These are phyloP conservation scores for Lomographa bimaculata DNA, from an alignment of 2,888 invertebrate genomes.

Conservation along the genomic window DNA sequence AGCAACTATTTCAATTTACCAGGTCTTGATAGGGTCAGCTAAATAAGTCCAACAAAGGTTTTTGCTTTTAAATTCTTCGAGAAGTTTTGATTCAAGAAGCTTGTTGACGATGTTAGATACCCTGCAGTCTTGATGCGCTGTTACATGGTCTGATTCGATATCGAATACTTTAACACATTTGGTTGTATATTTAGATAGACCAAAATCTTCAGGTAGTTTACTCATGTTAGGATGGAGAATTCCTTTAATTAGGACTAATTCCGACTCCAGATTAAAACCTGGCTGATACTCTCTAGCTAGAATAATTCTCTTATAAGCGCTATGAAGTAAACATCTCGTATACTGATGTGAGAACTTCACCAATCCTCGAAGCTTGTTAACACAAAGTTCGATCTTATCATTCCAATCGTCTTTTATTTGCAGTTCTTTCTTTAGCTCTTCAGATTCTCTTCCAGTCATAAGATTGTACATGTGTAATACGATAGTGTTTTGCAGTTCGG, in stretches of 20 bases:
- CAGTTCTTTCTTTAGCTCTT: constrained; percentile 36
- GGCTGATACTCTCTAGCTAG: constrained; percentile 41
- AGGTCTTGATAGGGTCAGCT: constrained; percentile 19
- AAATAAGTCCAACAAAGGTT: constrained; percentile 37
- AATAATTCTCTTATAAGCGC: constrained; percentile 42
- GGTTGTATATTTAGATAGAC: constrained; percentile 41
- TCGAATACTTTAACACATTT: constrained; percentile 39
- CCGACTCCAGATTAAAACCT: constrained; percentile 39
- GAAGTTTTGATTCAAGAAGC: constrained; percentile 35
- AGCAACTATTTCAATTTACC: constrained; percentile 10
- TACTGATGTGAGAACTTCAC: constrained; percentile 43
- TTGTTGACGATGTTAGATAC: constrained; percentile 46
- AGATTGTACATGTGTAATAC: constrained; percentile 44
- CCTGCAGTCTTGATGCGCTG: constrained; percentile 37
- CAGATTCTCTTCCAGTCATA: constrained; percentile 37
- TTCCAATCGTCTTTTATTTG: constrained; percentile 36
- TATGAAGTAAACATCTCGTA: constrained; percentile 39
- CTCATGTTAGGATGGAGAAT: constrained; percentile 36
- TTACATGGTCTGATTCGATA: constrained; percentile 37
- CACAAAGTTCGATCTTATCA: constrained; percentile 40
- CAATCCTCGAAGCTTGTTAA: constrained; percentile 33
- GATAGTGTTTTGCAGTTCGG: constrained; percentile 41
- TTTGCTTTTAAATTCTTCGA: constrained; percentile 41
- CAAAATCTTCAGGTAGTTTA: constrained; percentile 38
- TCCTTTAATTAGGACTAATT: constrained; percentile 45